Base-by-base conservation (phyloP, 2,797 vertebrate species). In the Luscinia megarhynchos region DNA sequence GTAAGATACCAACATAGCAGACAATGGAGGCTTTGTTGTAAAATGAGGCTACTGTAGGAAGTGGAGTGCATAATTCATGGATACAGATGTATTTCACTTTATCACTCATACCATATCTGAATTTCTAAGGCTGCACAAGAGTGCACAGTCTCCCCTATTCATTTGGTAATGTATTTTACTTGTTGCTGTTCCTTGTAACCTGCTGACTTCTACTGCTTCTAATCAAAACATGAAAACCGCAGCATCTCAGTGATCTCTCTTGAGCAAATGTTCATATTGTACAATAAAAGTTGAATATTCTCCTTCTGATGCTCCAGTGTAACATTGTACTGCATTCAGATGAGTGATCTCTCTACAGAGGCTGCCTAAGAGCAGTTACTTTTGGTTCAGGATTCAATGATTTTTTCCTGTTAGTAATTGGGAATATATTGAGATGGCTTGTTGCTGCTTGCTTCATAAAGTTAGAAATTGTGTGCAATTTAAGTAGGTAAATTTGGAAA, bases 331-430 rank as follows among this genome's bases (percentile, higher is more conserved):
- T 76, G 45, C 51, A 21, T 93, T 74, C 63, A 69, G 18, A 77
- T 58, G 41, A 82, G 20, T 61, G 61, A 66, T 73, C 72, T 67
- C 64, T 64, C 43, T 32, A 29, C 23, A 79, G 43, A 64, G 62
- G 72, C 46, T 84, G 38, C 38, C 27, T 20, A 27, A 62, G 55
- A 91, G 43, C 40, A 67, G 43, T 14, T 76, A 68, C 78, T 92
- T 96, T 97, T 86, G 80, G 53, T 91, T 95, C 63, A 90, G 66
- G 40, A 92, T 88, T 78, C 70, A 41, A 11, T 92, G 55, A 80
- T 93, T 81, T 95, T 85, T 81, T 55, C 72, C 27, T 94, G 53
- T 64, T 94, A 77, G 75, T 92, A 89, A 70, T 40, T 74, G 70
- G 80, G 58, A 93, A 68, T 80, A 34, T 82, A 72, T 93, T 69